These are phyloP conservation scores for Darevskia nairensis DNA, from an alignment of 2,797 vertebrate species.

Conservation along the genomic window DNA sequence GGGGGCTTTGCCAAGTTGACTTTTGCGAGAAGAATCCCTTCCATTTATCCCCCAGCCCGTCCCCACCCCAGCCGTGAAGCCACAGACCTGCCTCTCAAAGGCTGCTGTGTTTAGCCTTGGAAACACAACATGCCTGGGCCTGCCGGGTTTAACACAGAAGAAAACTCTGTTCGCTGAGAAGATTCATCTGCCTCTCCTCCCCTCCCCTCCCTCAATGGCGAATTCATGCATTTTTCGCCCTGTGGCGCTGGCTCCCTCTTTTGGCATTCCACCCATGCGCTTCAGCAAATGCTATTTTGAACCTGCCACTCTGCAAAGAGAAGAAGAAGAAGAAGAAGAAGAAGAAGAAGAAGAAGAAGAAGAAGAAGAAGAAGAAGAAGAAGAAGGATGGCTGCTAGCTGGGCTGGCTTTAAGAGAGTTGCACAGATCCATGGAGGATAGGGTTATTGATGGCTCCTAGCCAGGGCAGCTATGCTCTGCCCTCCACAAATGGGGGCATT, in stretches of 20 bases:
- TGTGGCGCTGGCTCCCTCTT: not conserved
- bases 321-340: not conserved
- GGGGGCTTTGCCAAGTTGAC: not conserved
- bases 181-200: not conserved
- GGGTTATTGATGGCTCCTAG: not conserved
- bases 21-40: not conserved
- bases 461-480: not conserved
- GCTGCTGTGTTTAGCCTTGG: not conserved
- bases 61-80: constrained; percentile 7
- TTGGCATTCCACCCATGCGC: not conserved
- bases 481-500: too few species aligned
- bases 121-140: not conserved
- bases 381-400: too few species aligned
- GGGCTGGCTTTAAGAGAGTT: not conserved
- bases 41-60: not conserved
- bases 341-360: too few species aligned
- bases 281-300: not conserved
- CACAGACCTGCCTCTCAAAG: not conserved
- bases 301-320: not conserved
- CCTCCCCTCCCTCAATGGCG: not conserved
- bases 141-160: not conserved
- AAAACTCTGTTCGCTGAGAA: not conserved
- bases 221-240: not conserved
- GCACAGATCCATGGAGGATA: not conserved
- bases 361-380: too few species aligned